A percentile compares a stretch with the other conserved stretches of the same genome.
Evolutionary conservation across 2,888 invertebrate genomes (phyloP).

Genomic region (Cosmia trapezina): DNA sequence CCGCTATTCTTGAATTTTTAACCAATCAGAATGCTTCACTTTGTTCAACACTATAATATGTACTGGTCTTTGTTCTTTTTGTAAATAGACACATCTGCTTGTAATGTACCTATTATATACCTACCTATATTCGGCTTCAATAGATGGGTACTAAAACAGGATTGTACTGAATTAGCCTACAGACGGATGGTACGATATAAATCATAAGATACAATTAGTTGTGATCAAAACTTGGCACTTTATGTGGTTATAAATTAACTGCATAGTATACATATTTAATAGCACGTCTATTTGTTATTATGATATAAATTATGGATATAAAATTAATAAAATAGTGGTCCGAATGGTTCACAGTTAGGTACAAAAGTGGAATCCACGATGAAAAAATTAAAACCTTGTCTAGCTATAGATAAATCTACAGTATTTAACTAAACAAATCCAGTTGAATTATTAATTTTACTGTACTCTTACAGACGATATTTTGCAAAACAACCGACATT

Average conservation of each 20-base stretch:
- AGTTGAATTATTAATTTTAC: background rate
- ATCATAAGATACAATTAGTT: conserved; percentile 44
- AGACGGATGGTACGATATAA: conserved; percentile 20
- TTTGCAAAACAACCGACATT: background rate
- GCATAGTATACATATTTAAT: conserved; percentile 1
- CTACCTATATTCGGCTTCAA: background rate
- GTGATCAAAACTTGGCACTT: conserved; percentile 36
- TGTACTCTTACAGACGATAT: background rate
- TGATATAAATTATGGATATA: conserved; percentile 9
- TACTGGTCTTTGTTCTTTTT: conserved; percentile 44
- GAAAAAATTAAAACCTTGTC: background rate
- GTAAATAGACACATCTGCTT: conserved; percentile 39
- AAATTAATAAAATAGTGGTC: conserved; percentile 1
- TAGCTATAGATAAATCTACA: background rate
- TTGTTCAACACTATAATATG: conserved; percentile 55
- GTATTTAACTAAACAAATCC: background rate
- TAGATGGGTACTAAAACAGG: conserved; percentile 1
- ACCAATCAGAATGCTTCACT: conserved; percentile 69
- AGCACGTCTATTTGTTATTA: conserved; percentile 28
- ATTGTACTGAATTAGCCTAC: conserved; percentile 13
- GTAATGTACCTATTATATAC: conserved; percentile 3
- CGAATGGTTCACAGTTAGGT: background rate
- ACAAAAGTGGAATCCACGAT: background rate
- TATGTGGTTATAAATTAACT: conserved; percentile 17
- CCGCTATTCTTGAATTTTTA: conserved; percentile 70